Evolutionary conservation across 1,140 invertebrate species (phyloP), one percentile per base, ranked within the genome.

Genomic region (Vanessa atalanta): DNA sequence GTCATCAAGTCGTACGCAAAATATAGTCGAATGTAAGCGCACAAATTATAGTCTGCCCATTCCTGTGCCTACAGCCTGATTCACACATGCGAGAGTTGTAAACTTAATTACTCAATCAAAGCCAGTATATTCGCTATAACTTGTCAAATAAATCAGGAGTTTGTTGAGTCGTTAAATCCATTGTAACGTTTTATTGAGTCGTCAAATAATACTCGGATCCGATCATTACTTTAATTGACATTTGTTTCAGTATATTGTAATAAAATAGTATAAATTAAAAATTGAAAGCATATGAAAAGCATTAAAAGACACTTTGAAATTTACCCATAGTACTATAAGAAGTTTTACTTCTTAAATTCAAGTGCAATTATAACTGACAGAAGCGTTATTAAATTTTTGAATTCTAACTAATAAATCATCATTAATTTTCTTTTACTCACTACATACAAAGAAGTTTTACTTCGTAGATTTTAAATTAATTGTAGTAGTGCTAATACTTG

Each of bases 131-230:
- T 85, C 68, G 83, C 81, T 75, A 79, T 87, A 86, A 88, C 84
- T 84, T 88, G 83, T 84, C 84, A 80, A 85, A 89, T 91, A 91
- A 89, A 89, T 88, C 85, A 63, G 78, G 66, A 76, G 75, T 84
- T 85, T 77, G 80, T 76, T 70, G 65, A 57, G 83, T 88, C 88
- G 83, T 88, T 84, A 82, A 84, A 69, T 82, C 61, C 47, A 64
- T 65, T 63, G 64, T 48, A 65, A 60, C 69, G 67, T 71, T 75
- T 75, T 71, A 75, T 71, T 85, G 71, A 84, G 74, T 83, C 84
- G 53, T 84, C 72, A 83, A 86, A 84, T 53, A 64, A 55, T 63
- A 64, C 69, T 48, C 61, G 31, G 37, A 64, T 43, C 43, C 12
- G 61, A n/a, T 64, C 11, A 64, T 64, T 64, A 47, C 6, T 61